phyloP scores from a whole-genome alignment of 2,888 invertebrate genomes.

The Zygogramma bicolorata region DNA sequence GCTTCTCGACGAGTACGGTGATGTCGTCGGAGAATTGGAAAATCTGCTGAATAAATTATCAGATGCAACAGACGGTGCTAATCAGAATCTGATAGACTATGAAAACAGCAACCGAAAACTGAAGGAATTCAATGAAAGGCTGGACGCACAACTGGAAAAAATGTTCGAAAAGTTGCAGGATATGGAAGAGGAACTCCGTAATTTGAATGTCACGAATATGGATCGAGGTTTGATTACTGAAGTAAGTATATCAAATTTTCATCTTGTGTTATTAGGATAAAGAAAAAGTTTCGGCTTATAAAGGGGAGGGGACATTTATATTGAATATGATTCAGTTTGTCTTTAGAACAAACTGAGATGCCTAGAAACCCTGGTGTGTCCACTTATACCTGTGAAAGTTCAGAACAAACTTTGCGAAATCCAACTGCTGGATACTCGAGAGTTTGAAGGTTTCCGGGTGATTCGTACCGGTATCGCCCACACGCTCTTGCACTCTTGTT shows the following conservation, averaged over 20 bases:
- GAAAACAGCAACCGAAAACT: not conserved
- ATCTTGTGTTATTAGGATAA: too few relatives aligned
- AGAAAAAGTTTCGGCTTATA: too few relatives aligned
- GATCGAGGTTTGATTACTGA: not conserved
- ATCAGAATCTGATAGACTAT: not conserved
- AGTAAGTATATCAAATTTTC: not conserved
- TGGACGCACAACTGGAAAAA: not conserved
- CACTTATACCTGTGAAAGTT: too few relatives aligned
- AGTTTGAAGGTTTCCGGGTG: too few relatives aligned
- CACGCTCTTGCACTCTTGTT: too few relatives aligned
- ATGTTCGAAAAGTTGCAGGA: not conserved
- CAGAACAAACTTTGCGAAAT: too few relatives aligned
- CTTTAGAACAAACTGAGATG: too few relatives aligned
- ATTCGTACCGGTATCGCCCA: too few relatives aligned
- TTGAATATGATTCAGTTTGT: too few relatives aligned
- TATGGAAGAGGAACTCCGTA: not conserved
- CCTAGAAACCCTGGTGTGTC: too few relatives aligned
- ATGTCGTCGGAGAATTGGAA: not conserved
- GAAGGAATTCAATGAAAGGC: not conserved
- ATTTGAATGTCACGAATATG: not conserved
- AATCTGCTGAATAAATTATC: not conserved
- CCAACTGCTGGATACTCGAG: too few relatives aligned
- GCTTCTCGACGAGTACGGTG: not conserved
- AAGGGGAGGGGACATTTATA: too few relatives aligned
- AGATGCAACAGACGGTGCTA: not conserved